Percentiles rank a stretch among this genome's conserved stretches.
These are phyloP conservation scores for Allacma fusca DNA, from an alignment of 2,888 invertebrate genomes.

Conservation along the genomic window DNA sequence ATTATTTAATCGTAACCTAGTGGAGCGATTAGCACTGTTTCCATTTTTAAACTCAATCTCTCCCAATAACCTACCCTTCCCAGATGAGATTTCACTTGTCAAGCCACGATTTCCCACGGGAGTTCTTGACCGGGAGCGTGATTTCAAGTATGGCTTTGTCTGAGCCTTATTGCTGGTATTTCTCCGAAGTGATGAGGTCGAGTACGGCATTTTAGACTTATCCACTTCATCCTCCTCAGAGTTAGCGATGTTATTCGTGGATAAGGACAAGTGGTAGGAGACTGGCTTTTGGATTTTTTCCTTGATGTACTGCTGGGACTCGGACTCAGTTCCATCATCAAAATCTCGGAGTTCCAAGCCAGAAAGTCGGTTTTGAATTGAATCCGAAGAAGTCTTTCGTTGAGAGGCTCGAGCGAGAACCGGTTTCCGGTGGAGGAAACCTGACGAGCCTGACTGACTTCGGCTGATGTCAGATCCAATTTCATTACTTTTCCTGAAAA, in stretches of 20 bases:
- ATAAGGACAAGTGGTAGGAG: slow-evolving; percentile 41
- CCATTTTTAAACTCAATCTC: background rate
- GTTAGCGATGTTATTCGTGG: slow-evolving; percentile 37
- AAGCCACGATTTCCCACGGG: slow-evolving; percentile 23
- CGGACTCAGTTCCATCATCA: slow-evolving; percentile 44
- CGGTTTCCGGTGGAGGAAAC: slow-evolving; percentile 47
- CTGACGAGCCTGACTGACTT: slow-evolving; percentile 44
- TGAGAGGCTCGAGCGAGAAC: slow-evolving; percentile 44
- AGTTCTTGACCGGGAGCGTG: slow-evolving; percentile 27
- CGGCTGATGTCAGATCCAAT: slow-evolving; percentile 41
- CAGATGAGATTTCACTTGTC: slow-evolving; percentile 9
- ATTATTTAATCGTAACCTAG: background rate
- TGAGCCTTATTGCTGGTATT: slow-evolving; percentile 18
- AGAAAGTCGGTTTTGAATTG: slow-evolving; percentile 32
- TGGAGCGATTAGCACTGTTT: background rate
- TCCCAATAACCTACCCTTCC: slow-evolving; percentile 28
- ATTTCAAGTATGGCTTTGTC: background rate
- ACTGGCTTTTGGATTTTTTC: slow-evolving; percentile 31
- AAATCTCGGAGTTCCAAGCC: slow-evolving; percentile 42
- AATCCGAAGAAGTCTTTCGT: slow-evolving; percentile 41
- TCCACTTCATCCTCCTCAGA: slow-evolving; percentile 35
- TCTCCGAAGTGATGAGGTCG: slow-evolving; percentile 38
- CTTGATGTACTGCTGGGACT: slow-evolving; percentile 25
- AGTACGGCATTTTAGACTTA: slow-evolving; percentile 23
- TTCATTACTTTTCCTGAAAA: slow-evolving; percentile 27